A percentile compares a stretch with the other conserved stretches of the same genome.
phyloP scores from a whole-genome alignment of 2,888 invertebrate genomes.

The Drosophila mimetica region DNA sequence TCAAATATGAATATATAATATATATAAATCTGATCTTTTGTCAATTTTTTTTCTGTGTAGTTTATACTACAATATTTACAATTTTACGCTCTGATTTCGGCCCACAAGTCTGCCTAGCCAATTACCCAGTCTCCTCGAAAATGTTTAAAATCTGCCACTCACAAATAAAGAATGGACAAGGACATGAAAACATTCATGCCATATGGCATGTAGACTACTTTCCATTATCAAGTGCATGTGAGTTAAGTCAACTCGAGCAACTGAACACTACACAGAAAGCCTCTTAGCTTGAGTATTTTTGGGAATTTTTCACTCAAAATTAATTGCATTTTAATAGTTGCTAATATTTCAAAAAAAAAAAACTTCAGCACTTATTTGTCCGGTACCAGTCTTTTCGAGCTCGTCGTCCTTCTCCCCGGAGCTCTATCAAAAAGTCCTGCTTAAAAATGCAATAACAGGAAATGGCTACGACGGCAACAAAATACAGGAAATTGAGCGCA shows the following conservation, averaged over 20 bases:
- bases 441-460: conserved; percentile 78
- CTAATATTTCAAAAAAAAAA: conserved; percentile 45
- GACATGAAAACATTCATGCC: conserved; percentile 24
- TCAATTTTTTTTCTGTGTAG: too few relatives aligned
- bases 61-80: too few relatives aligned
- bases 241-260: conserved; percentile 16
- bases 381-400: conserved; percentile 6
- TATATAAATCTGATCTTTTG: too few relatives aligned
- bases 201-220: conserved; percentile 8
- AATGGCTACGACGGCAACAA: conserved; percentile 71
- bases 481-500: conserved; percentile 78
- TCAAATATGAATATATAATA: too few relatives aligned
- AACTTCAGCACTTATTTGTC: conserved; percentile 42
- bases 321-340: conserved; percentile 73
- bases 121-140: conserved; percentile 21
- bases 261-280: conserved; percentile 32
- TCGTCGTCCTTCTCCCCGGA: background rate
- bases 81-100: conserved; percentile 1
- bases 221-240: conserved; percentile 40
- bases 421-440: conserved; percentile 51
- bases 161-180: conserved; percentile 2
- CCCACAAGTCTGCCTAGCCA: conserved; percentile 14
- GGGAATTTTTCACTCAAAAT: conserved; percentile 47
- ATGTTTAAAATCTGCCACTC: background rate
- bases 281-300: conserved; percentile 26